Evolutionary conservation across 2,113 vertebrate species (phyloP).

Genomic region (Myrmecobius fasciatus): DNA sequence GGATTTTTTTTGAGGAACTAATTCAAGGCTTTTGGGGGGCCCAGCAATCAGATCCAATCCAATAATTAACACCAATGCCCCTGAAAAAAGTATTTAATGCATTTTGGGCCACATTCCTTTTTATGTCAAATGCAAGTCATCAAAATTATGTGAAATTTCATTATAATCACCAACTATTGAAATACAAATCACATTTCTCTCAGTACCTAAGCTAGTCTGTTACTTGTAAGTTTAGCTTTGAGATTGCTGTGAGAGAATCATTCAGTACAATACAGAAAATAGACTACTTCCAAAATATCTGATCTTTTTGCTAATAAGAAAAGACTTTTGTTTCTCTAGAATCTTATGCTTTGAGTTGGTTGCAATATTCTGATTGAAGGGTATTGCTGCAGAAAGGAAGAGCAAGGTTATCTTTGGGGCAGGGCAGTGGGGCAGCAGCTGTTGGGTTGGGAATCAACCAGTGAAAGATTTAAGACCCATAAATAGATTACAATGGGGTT

Average conservation of each 20-base stretch:
- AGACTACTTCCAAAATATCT: neutral
- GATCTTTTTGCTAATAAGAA: neutral
- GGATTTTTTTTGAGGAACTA: slow-evolving; percentile 78
- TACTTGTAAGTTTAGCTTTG: neutral
- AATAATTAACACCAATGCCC: slow-evolving; percentile 80
- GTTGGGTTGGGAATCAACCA: neutral
- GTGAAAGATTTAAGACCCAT: neutral
- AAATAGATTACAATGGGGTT: neutral
- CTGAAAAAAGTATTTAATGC: slow-evolving; percentile 72
- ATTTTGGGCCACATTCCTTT: slow-evolving; percentile 46
- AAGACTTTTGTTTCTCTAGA: neutral
- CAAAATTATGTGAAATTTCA: neutral
- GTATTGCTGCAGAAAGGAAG: neutral
- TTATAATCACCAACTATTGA: neutral
- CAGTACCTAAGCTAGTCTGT: neutral
- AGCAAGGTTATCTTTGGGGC: neutral
- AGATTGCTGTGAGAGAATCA: neutral
- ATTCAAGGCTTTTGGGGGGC: slow-evolving; percentile 76
- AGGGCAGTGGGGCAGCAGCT: neutral
- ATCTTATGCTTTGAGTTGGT: neutral
- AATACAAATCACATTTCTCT: slow-evolving; percentile 15
- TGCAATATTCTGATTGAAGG: neutral
- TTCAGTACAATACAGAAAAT: neutral
- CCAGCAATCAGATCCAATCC: slow-evolving; percentile 74
- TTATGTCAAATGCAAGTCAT: slow-evolving; percentile 18